Base-by-base conservation (phyloP, 1,140 invertebrate species). In the Pseudachorutes palmiensis region DNA sequence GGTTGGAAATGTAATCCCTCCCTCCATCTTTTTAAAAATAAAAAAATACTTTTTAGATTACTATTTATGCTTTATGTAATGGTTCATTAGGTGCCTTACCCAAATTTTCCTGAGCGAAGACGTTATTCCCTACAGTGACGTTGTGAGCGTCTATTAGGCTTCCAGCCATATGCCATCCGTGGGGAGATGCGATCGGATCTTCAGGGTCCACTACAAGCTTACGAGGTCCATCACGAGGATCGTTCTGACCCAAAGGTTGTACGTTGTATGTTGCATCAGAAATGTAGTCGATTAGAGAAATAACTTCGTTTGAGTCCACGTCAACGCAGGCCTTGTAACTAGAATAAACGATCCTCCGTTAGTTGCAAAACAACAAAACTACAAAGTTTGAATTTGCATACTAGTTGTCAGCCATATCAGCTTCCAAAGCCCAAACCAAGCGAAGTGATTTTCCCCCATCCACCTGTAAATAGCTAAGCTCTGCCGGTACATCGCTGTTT, bases 221-320 rank as follows among this genome's bases (percentile, higher is more conserved):
- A 3, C 59, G 16, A 33, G 3, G 3, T 5, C 59, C 59, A 33
- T 9, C 9, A 14, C 19, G 2, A 12, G 59, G 59, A 24, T 61
- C 59, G 29, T 61, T 61, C 16, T 28, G 9, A 5, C 59, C 59
- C 16, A 61, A 61, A 9, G 30, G 59, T 12, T 9, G 29, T 9
- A 61, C 59, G 29, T 61, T 61, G 30, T 61, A 61, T 9, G 9
- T 58, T 16, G 59, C 59, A 33, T 33, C 28, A 33, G 59, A 61
- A 12, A 61, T 29, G 5, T 3, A 33, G 22, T 61, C 59, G 22
- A 31, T 29, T 5, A 61, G 59, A 14, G 28, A 16, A 29, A 61
- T 5, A 26, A 61, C 29, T 29, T 61, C 24, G 19, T 29, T 29
- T 12, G 16, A 12, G 2, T 61, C 22, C 3, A 24, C 28, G 22